Evolutionary conservation across 2,113 vertebrate genomes (phyloP).

Genomic region (Lynx canadensis): DNA sequence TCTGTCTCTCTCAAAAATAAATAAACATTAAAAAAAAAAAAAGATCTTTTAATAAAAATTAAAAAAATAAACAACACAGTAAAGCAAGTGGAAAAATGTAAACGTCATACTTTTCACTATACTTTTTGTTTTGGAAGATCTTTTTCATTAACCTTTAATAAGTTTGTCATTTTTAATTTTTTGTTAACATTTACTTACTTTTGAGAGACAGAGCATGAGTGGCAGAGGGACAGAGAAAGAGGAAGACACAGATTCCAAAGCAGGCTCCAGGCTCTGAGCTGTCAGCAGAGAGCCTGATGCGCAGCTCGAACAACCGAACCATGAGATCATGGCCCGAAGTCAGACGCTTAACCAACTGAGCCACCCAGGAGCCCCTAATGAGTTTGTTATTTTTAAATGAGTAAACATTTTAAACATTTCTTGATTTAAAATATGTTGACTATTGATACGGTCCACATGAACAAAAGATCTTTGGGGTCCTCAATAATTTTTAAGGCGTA

Average conservation of each 20-base stretch:
- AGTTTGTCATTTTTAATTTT: slow-evolving; percentile 9
- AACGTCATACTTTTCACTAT: neutral
- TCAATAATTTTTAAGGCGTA: neutral
- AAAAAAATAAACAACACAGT: neutral
- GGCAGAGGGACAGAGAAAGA: no score
- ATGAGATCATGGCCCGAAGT: no score
- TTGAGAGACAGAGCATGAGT: no score
- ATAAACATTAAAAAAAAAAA: no score
- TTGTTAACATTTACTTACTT: no score
- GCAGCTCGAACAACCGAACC: no score
- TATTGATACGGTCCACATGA: neutral
- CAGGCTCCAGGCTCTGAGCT: no score
- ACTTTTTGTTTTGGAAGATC: slow-evolving; percentile 10
- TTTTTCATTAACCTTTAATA: slow-evolving; percentile 23
- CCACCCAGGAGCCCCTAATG: neutral
- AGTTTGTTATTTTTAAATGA: neutral
- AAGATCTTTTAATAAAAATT: no score
- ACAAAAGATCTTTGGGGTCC: neutral
- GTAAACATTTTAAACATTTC: slow-evolving; percentile 17
- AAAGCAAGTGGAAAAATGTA: neutral
- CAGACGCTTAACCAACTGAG: no score
- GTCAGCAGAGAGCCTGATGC: no score
- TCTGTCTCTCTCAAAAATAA: no score
- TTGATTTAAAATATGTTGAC: neutral
- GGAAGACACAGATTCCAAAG: no score